A percentile compares a stretch with the other conserved stretches of the same genome.
Conservation (phyloP, 2,797 vertebrate species). For the Scolopax rusticola region DNA sequence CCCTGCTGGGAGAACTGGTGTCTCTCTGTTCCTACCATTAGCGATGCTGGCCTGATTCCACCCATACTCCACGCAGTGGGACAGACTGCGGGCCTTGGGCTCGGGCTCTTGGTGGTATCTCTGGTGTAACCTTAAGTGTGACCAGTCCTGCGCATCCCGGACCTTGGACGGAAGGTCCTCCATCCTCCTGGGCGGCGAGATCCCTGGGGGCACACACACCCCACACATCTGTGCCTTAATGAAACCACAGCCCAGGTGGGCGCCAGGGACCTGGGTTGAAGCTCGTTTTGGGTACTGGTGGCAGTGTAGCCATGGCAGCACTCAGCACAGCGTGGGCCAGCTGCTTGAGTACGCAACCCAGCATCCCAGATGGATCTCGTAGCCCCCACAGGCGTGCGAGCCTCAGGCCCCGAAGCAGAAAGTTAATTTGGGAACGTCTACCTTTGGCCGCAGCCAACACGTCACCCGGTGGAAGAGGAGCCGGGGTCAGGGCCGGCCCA, state of each 20-base stretch:
- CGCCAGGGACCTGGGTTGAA: neutral
- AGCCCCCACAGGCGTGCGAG: neutral
- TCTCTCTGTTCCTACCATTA: neutral
- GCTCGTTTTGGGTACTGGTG: neutral
- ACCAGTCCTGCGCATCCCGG: neutral
- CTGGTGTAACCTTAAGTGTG: neutral
- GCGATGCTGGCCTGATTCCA: neutral
- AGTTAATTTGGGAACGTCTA: neutral
- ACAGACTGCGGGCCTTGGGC: fast-evolving
- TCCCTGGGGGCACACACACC: neutral
- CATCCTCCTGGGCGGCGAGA: neutral
- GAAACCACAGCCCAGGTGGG: neutral
- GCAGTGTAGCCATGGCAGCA: slow-evolving; percentile 14
- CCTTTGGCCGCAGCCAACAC: neutral
- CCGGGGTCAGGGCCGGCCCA: fast-evolving
- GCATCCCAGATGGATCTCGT: slow-evolving; percentile 23
- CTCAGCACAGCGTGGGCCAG: neutral
- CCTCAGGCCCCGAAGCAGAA: neutral
- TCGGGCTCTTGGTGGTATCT: neutral
- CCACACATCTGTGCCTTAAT: neutral
- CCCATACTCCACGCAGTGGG: fast-evolving
- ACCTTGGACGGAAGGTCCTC: neutral
- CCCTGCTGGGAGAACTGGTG: neutral
- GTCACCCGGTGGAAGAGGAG: neutral
- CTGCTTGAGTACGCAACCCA: neutral